These are phyloP conservation scores for Nephrocerus scutellatus DNA, from an alignment of 2,888 invertebrate species.

Conservation along the genomic window DNA sequence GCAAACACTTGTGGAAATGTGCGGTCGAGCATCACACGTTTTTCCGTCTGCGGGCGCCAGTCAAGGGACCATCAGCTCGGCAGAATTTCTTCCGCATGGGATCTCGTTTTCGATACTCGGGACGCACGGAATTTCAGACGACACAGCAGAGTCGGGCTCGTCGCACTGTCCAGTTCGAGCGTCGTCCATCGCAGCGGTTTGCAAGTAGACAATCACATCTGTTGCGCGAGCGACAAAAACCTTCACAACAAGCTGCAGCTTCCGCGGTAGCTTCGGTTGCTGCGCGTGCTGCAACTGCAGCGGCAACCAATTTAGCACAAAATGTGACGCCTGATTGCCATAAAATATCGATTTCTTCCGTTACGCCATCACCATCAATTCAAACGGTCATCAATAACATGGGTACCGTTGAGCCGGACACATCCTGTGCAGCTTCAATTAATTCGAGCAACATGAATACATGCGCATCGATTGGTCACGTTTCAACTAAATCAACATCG, in stretches of 20 bases:
- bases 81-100: slow-evolving; percentile 99
- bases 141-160: slow-evolving; percentile 84
- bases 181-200: slow-evolving; percentile 93
- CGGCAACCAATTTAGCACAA: slow-evolving; percentile 19
- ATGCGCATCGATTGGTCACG: slow-evolving; percentile 42
- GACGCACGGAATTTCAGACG: slow-evolving; percentile 96
- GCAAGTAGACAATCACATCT: slow-evolving; percentile 88
- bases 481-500: slow-evolving; percentile 46
- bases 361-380: slow-evolving; percentile 44
- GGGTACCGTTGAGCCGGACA: slow-evolving; percentile 28
- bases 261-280: slow-evolving; percentile 36
- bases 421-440: slow-evolving; percentile 36
- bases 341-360: slow-evolving; percentile 24
- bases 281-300: slow-evolving; percentile 37
- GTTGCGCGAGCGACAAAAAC: slow-evolving; percentile 64
- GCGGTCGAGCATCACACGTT: slow-evolving; percentile 99
- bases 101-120: slow-evolving; percentile 84
- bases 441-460: slow-evolving; percentile 38
- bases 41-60: slow-evolving; percentile 85
- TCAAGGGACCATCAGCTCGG: slow-evolving; percentile 78
- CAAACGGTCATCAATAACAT: slow-evolving; percentile 46
- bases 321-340: slow-evolving; percentile 34
- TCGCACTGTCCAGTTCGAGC: slow-evolving; percentile 91
- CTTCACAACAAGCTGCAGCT: slow-evolving; percentile 39
- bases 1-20: slow-evolving; percentile 99